Evolutionary conservation across 2,797 vertebrate species (phyloP).

Genomic region (Chaetophractus vellerosus): DNA sequence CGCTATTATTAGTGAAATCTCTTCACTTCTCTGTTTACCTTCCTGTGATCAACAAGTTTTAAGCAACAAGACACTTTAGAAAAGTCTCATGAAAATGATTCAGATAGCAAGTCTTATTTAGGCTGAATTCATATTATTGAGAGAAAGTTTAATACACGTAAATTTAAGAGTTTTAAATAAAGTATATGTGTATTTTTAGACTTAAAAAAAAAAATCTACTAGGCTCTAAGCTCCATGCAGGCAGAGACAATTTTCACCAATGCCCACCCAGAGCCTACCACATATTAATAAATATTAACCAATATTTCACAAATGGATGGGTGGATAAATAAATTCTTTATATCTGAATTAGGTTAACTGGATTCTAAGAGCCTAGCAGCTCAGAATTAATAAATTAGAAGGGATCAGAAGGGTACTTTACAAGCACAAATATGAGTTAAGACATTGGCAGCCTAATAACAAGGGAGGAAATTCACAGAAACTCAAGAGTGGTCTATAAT

Average conservation of each 20-base stretch:
- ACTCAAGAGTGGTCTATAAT: background rate
- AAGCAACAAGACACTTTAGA: constrained; percentile 21
- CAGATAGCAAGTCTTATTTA: constrained; percentile 10
- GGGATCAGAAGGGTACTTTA: background rate
- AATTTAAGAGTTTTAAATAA: constrained; percentile 57
- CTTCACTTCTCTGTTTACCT: background rate
- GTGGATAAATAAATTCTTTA: background rate
- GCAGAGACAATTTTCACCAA: background rate
- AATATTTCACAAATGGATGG: background rate
- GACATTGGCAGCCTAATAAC: background rate
- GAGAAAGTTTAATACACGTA: constrained; percentile 3
- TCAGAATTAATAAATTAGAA: background rate
- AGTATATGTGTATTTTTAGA: background rate
- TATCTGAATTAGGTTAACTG: background rate
- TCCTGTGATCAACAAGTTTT: background rate
- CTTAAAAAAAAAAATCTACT: background rate
- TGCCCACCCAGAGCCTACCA: background rate
- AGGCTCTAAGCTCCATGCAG: background rate
- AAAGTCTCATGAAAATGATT: constrained; percentile 48
- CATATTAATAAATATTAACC: background rate
- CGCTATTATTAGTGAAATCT: background rate
- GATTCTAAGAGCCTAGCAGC: background rate
- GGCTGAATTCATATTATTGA: background rate
- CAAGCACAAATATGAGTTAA: background rate
- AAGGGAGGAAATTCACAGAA: background rate